Conservation (phyloP, 1,140 invertebrate genomes). For the Meteorus sp. region DNA sequence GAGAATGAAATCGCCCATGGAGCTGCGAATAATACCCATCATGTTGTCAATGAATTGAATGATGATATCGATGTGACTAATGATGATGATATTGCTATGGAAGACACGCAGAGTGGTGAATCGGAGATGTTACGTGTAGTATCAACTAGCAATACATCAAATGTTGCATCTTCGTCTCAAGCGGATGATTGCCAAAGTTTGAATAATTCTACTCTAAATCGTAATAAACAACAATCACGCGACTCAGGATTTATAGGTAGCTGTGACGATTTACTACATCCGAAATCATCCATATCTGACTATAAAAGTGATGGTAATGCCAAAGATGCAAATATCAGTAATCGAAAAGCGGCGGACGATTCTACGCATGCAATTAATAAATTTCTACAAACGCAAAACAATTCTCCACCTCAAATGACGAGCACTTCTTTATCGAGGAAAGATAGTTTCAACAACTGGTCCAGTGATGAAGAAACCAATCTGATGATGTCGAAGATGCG, state of each 20-base stretch:
- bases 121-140: too few species aligned
- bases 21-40: too few species aligned
- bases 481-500: constrained; percentile 94
- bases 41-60: too few species aligned
- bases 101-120: too few species aligned
- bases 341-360: background rate
- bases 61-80: too few species aligned
- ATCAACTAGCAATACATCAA: too few species aligned
- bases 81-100: too few species aligned
- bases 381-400: constrained; percentile 33
- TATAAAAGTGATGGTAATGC: constrained; percentile 25
- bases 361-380: constrained; percentile 12
- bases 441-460: constrained; percentile 92
- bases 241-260: constrained; percentile 87
- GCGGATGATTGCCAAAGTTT: constrained; percentile 15
- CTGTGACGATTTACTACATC: constrained; percentile 79
- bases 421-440: constrained; percentile 71
- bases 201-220: constrained; percentile 7
- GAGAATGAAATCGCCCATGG: too few species aligned
- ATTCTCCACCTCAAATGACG: constrained; percentile 37
- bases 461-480: constrained; percentile 90
- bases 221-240: constrained; percentile 73
- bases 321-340: constrained; percentile 14
- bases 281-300: constrained; percentile 41
- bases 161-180: constrained; percentile 20